Evolutionary conservation across 2,888 invertebrate genomes (phyloP), one percentile per base, ranked within the genome.

Genomic region (Ferdinandea cuprea): DNA sequence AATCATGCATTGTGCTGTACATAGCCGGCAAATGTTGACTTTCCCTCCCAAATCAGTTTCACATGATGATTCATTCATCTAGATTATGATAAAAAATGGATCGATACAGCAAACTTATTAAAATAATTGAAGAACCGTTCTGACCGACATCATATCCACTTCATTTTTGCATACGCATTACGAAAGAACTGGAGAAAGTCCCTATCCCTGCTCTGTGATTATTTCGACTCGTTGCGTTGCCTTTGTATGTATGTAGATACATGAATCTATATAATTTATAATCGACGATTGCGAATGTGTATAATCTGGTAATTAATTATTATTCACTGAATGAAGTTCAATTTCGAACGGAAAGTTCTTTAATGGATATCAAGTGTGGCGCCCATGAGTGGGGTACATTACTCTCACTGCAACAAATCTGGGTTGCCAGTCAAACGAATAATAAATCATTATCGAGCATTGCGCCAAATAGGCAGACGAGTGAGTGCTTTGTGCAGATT

Each of bases 261-360:
- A n/a, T n/a, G n/a, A n/a, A n/a, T n/a, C 30, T 32, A 28, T 48
- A 61, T 52, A 61, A 59, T 79, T 58, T 42, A 35, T 46, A 30
- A 71, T 76, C 52, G 76, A 71, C 52, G 76, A 71, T 54, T 66
- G 35, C 17, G 69, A 25, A 9, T 11, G n/a, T 61, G 9, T 42
- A 35, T 61, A 65, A 71, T 77, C 54, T 54, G 4, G 52, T 69
- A 50, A 78, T 80, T 80, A n/a, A n/a, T n/a, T 63, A 80, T 56
- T 63, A 69, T 80, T 63, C 80, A 76, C 52, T 32, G 13, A 58
- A 42, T 76, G 44, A 48, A 59, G 65, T 59, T 52, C 50, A 40
- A 65, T 65, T 40, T 13, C 28, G 19, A 52, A 13, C 25, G 42
- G 46, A 68, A 61, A 68, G 54, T 54, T 37, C 52, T 46, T 46